Conservation (phyloP, 2,113 vertebrate genomes). For the Rhombomys opimus region DNA sequence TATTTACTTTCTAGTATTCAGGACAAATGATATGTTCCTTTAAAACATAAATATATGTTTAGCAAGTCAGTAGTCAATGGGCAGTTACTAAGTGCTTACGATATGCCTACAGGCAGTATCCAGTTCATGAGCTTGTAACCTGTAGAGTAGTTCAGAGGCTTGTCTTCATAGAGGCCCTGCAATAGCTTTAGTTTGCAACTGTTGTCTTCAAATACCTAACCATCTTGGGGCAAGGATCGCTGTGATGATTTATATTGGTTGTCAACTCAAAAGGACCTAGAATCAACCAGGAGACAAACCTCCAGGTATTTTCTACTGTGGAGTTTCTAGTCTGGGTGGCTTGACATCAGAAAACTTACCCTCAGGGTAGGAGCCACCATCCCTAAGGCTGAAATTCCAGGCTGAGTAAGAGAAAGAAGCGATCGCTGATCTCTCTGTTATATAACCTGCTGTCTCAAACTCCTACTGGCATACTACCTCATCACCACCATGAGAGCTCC, state of each 20-base stretch:
- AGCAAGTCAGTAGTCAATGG: not conserved
- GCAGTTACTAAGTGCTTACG: not conserved
- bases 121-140: not conserved
- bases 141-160: not conserved
- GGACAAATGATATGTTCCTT: not conserved
- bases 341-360: not conserved
- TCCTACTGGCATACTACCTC: no score
- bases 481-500: no score
- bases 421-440: not conserved
- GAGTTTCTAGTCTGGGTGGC: not conserved
- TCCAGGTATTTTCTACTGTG: not conserved
- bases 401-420: not conserved
- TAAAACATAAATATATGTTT: not conserved
- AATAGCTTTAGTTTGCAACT: not conserved
- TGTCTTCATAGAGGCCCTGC: not conserved
- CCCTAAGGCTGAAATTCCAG: not conserved
- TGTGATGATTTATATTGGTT: no score
- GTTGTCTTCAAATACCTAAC: not conserved
- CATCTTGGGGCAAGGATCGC: not conserved
- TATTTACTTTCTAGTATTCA: slow-evolving; percentile 27
- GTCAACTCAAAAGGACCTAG: not conserved
- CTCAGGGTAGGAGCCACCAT: not conserved
- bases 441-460: not conserved
- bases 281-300: not conserved
- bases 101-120: not conserved